Evolutionary conservation across 2,797 vertebrate species (phyloP).

Genomic region (Phoeniculus purpureus): DNA sequence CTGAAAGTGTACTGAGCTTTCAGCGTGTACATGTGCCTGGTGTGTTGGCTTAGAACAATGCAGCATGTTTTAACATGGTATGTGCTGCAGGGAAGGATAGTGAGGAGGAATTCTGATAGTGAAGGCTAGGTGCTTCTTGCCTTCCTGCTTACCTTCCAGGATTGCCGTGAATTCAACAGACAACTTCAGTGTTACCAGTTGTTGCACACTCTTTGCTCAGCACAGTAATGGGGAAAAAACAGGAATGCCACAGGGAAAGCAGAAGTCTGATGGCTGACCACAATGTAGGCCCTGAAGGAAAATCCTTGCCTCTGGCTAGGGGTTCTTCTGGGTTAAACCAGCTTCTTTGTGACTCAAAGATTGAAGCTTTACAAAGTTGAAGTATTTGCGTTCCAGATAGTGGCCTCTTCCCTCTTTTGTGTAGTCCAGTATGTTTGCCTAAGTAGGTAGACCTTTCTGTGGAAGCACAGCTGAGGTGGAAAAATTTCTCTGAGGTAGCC

Average conservation of each 20-base stretch:
- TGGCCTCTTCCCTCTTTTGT: neutral
- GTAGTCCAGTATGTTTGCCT: neutral
- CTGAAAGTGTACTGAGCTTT: neutral
- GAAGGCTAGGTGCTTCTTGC: neutral
- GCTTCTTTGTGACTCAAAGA: neutral
- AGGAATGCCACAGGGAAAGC: neutral
- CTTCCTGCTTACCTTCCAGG: neutral
- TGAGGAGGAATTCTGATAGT: neutral
- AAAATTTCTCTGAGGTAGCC: neutral
- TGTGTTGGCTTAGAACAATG: neutral
- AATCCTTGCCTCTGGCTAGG: neutral
- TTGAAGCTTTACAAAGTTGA: neutral
- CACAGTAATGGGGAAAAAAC: neutral
- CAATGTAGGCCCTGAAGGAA: neutral
- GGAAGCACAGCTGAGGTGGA: neutral
- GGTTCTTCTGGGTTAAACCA: neutral
- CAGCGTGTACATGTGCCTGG: fast-evolving
- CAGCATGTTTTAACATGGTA: neutral
- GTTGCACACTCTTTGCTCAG: neutral
- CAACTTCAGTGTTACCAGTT: neutral
- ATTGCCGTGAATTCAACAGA: neutral
- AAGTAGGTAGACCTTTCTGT: neutral
- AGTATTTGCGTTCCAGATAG: neutral
- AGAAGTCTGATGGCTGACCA: neutral
- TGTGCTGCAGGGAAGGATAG: neutral